Evolutionary conservation across 2,113 vertebrate species (phyloP), one percentile per base, ranked within the genome.

Genomic region (Podarcis muralis): DNA sequence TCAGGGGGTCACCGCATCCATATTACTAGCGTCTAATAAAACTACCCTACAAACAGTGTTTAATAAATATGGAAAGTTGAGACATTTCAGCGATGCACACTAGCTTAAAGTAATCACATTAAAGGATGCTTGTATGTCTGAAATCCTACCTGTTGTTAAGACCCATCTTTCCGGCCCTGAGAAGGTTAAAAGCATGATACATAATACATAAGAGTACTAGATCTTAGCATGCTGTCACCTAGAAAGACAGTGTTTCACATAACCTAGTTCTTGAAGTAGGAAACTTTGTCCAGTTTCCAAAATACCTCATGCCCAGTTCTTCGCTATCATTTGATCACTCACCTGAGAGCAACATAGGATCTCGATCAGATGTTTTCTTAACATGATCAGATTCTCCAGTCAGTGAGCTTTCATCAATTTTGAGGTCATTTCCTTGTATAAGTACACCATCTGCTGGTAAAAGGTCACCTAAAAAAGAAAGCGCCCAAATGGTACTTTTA

Each of bases 311-410:
- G 74, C 13, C 65, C 65, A 84, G 81, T 57, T 53, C 82, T 83
- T 87, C 72, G 0, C 85, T 32, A 5, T 59, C 83, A 84, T 83
- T 87, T 0, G 1, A 87, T 86, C 59, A 94, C 93, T 48, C 93
- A 99, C 99, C 99, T 96, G 99, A 99, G 88, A 99, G 96, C 91
- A 99, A 98, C 97, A 99, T 97, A 83, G 98, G 98, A 96, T 99
- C 99, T 95, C 98, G 99, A 93, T 98, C 97, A 94, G 97, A 94
- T 23, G 96, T 98, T 93, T 99, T 99, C 96, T 98, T 99, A 94
- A 99, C 99, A 88, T 98, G 99, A 96, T 99, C 99, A 72, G 99
- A 99, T 97, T 99, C 99, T 90, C 99, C 99, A 81, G 99, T 99
- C 95, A 99, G 96, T 0, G 99, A 99, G 93, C 99, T 99, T 96